Evolutionary conservation across 2,888 invertebrate genomes (phyloP).

Genomic region (Allacma fusca): DNA sequence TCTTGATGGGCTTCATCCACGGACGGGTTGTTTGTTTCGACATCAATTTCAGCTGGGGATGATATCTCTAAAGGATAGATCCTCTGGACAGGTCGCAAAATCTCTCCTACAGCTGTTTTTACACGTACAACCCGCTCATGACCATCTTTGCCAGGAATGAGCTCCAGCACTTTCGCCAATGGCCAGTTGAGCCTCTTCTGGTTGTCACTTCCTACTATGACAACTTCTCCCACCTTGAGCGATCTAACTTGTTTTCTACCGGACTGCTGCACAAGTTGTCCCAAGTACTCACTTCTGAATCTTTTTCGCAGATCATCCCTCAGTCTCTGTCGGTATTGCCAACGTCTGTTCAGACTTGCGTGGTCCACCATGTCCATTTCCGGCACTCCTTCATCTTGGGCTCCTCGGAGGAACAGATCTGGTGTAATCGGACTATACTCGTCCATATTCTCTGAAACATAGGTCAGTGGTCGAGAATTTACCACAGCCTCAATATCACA

Average conservation of each 20-base stretch:
- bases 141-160: not conserved
- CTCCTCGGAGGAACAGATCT: not conserved
- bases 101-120: not conserved
- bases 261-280: slow-evolving; percentile 33
- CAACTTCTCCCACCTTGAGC: not conserved
- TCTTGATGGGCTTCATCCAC: too few species aligned
- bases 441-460: slow-evolving; percentile 57
- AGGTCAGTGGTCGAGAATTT: slow-evolving; percentile 62
- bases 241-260: too few species aligned
- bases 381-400: not conserved
- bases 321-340: slow-evolving; percentile 54
- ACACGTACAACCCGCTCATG: not conserved
- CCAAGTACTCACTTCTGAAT: slow-evolving; percentile 60
- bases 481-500: slow-evolving; percentile 61
- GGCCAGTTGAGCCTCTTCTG: slow-evolving; percentile 14
- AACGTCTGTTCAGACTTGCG: slow-evolving; percentile 45
- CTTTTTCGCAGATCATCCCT: slow-evolving; percentile 55
- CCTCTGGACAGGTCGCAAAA: too few species aligned
- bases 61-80: too few species aligned
- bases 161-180: not conserved
- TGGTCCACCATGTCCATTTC: not conserved
- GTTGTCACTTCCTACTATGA: not conserved
- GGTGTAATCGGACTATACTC: slow-evolving; percentile 61
- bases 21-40: too few species aligned
- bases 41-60: too few species aligned